phyloP scores from a whole-genome alignment of 2,888 invertebrate species.

The Brenthis daphne region DNA sequence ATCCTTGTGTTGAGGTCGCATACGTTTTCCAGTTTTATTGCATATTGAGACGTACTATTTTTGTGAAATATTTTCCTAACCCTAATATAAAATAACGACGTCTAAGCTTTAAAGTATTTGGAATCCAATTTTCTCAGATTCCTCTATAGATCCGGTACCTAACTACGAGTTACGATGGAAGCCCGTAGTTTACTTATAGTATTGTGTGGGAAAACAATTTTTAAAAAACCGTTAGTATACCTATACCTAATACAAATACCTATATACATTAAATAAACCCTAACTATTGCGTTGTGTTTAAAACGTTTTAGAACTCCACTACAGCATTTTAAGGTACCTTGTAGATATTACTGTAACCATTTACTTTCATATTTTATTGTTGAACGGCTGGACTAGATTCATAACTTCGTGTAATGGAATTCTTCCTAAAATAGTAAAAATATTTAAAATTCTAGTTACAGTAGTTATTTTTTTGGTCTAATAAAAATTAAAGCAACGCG shows the following conservation, averaged over 20 bases:
- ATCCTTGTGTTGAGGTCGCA: slow-evolving; percentile 71
- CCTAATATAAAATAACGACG: slow-evolving; percentile 59
- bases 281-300: not conserved
- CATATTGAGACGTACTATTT: slow-evolving; percentile 79
- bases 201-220: not conserved
- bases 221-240: not conserved
- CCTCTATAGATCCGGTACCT: slow-evolving; percentile 4
- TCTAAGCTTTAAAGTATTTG: slow-evolving; percentile 60
- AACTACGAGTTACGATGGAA: slow-evolving; percentile 3
- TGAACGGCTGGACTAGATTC: too few species aligned
- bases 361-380: too few species aligned
- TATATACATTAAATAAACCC: not conserved
- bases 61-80: slow-evolving; percentile 63
- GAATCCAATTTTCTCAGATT: slow-evolving; percentile 30
- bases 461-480: not conserved
- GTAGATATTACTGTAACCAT: too few species aligned
- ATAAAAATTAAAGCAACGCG: slow-evolving; percentile 11
- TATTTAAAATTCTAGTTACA: not conserved
- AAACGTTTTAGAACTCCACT: not conserved
- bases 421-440: not conserved
- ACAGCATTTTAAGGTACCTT: too few species aligned
- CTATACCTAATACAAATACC: not conserved
- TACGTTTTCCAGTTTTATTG: slow-evolving; percentile 76
- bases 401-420: too few species aligned
- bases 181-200: not conserved